A percentile compares a stretch with the other conserved stretches of the same genome.
phyloP scores from a whole-genome alignment of 1,140 invertebrate species.

The Oscheius sp. region DNA sequence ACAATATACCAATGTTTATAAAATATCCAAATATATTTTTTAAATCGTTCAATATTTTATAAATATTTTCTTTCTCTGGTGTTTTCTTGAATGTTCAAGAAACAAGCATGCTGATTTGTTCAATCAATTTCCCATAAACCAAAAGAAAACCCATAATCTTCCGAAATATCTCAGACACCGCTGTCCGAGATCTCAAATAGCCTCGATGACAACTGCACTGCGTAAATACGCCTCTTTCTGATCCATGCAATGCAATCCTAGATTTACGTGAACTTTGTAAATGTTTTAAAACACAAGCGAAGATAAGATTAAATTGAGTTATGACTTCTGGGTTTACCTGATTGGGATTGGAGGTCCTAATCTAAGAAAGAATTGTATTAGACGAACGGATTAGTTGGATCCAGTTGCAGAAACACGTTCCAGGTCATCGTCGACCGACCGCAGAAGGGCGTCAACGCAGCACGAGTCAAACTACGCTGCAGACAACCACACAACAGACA shows the following conservation, averaged over 20 bases:
- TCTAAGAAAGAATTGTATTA: neutral
- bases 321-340: neutral
- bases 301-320: neutral
- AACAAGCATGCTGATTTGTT: too few relatives aligned
- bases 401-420: neutral
- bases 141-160: too few relatives aligned
- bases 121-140: too few relatives aligned
- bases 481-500: neutral
- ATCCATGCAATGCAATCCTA: too few relatives aligned
- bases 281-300: neutral
- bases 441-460: neutral
- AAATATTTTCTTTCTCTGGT: too few relatives aligned
- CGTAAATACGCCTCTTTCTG: too few relatives aligned
- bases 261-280: neutral
- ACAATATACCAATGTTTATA: too few relatives aligned
- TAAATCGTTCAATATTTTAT: too few relatives aligned
- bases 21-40: too few relatives aligned
- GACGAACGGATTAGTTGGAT: neutral
- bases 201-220: too few relatives aligned
- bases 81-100: too few relatives aligned
- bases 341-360: neutral
- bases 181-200: neutral
- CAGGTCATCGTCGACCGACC: slow-evolving; percentile 13
- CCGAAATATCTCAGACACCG: too few relatives aligned
- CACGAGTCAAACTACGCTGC: slow-evolving; percentile 1